Evolutionary conservation across 2,113 vertebrate species (phyloP).

Genomic region (Bos indicus): DNA sequence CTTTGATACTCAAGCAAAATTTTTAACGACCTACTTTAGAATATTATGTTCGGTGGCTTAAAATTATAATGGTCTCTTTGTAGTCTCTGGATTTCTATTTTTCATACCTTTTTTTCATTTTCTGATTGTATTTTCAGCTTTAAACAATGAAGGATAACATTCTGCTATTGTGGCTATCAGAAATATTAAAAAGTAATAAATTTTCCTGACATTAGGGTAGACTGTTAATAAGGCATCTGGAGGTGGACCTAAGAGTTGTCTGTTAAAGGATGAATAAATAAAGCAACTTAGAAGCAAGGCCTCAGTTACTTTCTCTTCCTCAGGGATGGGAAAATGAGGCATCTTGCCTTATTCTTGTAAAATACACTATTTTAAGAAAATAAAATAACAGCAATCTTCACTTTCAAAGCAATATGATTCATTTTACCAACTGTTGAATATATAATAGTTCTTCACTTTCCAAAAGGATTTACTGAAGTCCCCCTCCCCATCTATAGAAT

Average conservation of each 20-base stretch:
- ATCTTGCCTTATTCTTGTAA: neutral
- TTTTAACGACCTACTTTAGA: neutral
- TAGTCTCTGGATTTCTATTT: neutral
- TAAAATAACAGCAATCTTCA: neutral
- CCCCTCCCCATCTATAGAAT: neutral
- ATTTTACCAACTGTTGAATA: neutral
- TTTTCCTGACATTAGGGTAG: neutral
- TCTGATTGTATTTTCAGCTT: neutral
- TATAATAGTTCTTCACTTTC: neutral
- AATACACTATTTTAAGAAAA: neutral
- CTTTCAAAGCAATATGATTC: neutral
- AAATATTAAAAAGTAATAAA: neutral
- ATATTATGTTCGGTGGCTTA: neutral
- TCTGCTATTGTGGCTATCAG: neutral
- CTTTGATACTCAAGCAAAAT: conserved; percentile 24
- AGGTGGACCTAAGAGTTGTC: neutral
- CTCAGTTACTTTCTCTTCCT: neutral
- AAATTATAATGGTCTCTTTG: neutral
- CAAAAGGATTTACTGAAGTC: neutral
- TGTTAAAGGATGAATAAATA: neutral
- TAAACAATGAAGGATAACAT: neutral
- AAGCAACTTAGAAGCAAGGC: neutral
- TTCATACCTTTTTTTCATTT: neutral
- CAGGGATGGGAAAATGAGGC: neutral
- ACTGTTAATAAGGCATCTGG: neutral